These are phyloP conservation scores for Melierax canorus DNA, from an alignment of 2,113 vertebrate species.

Conservation along the genomic window DNA sequence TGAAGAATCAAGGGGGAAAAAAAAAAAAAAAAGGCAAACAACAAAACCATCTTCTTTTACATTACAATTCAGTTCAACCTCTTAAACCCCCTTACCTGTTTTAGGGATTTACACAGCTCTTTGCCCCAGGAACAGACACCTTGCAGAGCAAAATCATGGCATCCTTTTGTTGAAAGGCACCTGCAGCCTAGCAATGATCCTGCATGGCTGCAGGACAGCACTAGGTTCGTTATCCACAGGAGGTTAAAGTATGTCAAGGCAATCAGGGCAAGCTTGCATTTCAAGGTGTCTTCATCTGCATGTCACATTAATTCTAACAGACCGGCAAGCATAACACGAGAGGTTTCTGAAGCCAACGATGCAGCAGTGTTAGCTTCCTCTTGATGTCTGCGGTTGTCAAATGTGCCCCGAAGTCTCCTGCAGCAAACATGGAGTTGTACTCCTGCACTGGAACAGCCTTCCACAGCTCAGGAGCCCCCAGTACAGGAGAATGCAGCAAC, in stretches of 20 bases:
- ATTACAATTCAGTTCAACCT: conserved; percentile 58
- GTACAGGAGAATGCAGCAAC: conserved; percentile 69
- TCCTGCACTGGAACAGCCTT: conserved; percentile 75
- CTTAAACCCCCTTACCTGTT: conserved; percentile 76
- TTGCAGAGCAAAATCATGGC: conserved; percentile 64
- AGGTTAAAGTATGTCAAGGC: conserved; percentile 65
- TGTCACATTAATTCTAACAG: conserved; percentile 40
- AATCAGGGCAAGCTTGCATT: conserved; percentile 66
- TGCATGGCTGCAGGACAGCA: conserved; percentile 59
- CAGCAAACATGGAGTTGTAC: conserved; percentile 65
- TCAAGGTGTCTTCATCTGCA: conserved; percentile 66
- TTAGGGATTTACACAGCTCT: conserved; percentile 70
- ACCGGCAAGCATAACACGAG: conserved; percentile 34
- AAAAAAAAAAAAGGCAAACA: neutral
- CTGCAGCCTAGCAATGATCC: conserved; percentile 73
- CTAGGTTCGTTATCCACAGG: conserved; percentile 67
- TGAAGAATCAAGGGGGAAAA: neutral
- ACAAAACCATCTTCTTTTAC: conserved; percentile 39
- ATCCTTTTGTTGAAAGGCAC: conserved; percentile 69
- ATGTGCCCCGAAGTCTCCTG: conserved; percentile 68
- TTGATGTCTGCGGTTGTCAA: conserved; percentile 63
- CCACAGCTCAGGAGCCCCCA: conserved; percentile 74
- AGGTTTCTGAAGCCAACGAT: conserved; percentile 67
- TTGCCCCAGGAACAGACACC: conserved; percentile 72
- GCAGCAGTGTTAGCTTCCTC: conserved; percentile 68